Evolutionary conservation across 2,797 vertebrate genomes (phyloP).

Genomic region (Momotus momota): DNA sequence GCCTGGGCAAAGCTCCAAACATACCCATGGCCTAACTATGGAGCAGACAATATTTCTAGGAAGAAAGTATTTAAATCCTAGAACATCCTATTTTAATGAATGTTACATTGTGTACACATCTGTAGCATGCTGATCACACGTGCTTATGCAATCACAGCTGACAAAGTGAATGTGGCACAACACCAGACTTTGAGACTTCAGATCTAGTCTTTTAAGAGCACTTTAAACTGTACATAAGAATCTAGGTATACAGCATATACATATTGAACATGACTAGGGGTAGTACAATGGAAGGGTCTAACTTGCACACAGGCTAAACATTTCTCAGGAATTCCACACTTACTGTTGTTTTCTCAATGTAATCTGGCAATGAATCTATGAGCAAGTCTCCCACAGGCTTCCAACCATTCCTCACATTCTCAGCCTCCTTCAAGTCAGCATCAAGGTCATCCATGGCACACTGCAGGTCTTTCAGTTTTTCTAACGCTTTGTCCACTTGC

Average conservation of each 20-base stretch:
- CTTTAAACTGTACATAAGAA: neutral
- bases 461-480: slow-evolving; percentile 92
- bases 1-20: neutral
- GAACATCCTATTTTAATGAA: neutral
- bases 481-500: slow-evolving; percentile 91
- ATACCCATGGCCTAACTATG: neutral
- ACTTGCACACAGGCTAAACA: neutral
- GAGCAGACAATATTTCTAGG: neutral
- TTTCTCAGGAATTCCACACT: slow-evolving; percentile 47
- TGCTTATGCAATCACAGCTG: neutral
- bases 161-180: fast-evolving
- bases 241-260: neutral
- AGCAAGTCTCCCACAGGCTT: slow-evolving; percentile 93
- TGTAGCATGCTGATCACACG: neutral
- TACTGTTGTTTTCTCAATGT: slow-evolving; percentile 92
- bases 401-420: slow-evolving; percentile 88
- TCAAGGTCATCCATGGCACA: slow-evolving; percentile 95
- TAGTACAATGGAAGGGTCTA: neutral
- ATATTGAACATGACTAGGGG: neutral
- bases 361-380: slow-evolving; percentile 95
- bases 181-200: neutral
- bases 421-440: slow-evolving; percentile 86
- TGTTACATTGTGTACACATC: neutral
- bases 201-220: neutral
- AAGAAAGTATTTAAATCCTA: neutral